Evolutionary conservation across 2,113 vertebrate species (phyloP).

Genomic region (Tichodroma muraria): DNA sequence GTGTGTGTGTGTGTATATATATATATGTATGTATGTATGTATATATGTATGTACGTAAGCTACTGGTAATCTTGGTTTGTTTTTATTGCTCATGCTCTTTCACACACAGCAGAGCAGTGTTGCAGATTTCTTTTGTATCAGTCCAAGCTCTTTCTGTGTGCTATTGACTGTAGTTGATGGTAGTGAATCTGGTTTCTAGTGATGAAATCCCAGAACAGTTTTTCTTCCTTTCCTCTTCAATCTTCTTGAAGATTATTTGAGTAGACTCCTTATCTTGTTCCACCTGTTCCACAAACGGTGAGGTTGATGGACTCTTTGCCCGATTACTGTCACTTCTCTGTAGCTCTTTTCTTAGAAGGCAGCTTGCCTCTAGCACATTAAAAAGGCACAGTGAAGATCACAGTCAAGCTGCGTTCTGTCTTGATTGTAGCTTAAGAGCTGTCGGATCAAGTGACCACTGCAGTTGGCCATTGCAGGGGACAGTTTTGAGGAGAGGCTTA

Average conservation of each 20-base stretch:
- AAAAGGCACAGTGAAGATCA: background rate
- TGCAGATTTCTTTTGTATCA: background rate
- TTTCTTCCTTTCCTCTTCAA: background rate
- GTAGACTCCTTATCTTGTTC: background rate
- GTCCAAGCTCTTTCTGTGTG: background rate
- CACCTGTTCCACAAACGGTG: background rate
- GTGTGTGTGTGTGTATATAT: too few species aligned
- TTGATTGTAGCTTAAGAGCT: background rate
- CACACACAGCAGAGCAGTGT: background rate
- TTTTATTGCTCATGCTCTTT: background rate
- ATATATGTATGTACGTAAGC: background rate
- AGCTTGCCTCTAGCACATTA: background rate
- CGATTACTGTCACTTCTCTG: background rate
- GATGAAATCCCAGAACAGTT: background rate
- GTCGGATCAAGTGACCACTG: background rate
- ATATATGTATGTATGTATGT: too few species aligned
- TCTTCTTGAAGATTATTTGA: background rate
- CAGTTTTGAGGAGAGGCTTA: background rate
- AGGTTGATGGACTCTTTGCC: background rate
- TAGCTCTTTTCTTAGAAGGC: background rate
- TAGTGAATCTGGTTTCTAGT: background rate
- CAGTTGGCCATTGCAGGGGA: background rate
- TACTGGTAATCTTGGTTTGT: background rate
- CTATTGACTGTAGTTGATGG: background rate
- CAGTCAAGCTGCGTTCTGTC: background rate